Evolutionary conservation across 53 echinoderm and acorn worm species (phyloP).

Genomic region (Henricia sp.): DNA sequence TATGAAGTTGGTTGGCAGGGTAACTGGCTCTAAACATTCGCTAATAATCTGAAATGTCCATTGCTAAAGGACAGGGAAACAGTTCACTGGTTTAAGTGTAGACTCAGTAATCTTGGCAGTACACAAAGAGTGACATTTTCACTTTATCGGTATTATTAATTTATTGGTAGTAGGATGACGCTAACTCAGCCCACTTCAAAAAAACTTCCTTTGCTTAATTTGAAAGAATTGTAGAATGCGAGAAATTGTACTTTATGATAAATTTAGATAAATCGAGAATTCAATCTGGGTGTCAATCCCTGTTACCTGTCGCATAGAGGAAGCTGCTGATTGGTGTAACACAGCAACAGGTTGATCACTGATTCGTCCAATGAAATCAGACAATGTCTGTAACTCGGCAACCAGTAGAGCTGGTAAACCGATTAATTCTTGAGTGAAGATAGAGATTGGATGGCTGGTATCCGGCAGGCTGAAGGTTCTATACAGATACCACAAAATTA

Average conservation of each 20-base stretch:
- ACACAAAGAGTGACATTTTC: no score
- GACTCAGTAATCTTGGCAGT: no score
- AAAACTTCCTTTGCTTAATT: background rate
- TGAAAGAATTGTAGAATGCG: background rate
- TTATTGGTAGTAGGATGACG: no score
- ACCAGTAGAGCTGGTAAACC: constrained; percentile 33
- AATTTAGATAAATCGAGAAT: background rate
- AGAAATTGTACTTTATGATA: background rate
- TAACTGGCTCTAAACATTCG: no score
- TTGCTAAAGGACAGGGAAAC: no score
- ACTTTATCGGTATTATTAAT: no score
- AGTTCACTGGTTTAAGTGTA: no score
- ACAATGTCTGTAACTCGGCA: constrained; percentile 41
- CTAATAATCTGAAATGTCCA: no score
- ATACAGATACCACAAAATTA: background rate
- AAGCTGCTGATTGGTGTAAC: constrained; percentile 46
- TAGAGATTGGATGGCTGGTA: constrained; percentile 16
- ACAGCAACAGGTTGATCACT: constrained; percentile 1
- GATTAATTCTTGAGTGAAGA: constrained; percentile 37
- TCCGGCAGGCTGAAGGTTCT: constrained; percentile 34
- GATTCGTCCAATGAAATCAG: constrained; percentile 46
- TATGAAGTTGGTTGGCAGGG: no score
- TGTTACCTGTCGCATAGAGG: constrained; percentile 41
- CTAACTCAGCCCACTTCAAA: background rate
- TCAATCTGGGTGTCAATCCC: background rate